Base-by-base conservation (phyloP, 1,140 invertebrate genomes). In the Heliconius nattereri region DNA sequence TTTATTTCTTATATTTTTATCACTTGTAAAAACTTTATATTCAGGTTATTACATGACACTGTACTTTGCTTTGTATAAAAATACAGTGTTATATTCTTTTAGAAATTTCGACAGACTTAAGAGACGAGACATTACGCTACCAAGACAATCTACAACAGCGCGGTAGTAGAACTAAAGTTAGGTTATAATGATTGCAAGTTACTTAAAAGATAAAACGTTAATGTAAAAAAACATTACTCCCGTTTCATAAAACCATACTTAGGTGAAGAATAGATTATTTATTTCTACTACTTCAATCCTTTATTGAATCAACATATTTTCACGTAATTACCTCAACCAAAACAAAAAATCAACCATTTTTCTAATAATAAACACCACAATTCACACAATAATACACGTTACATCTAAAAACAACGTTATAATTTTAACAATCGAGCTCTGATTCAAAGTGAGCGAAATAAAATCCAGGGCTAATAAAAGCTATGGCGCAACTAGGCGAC, bases 381-480 rank as follows among this genome's bases (percentile, higher is more conserved):
- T 57, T 9, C 20, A 57, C 54, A 66, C 23, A 1, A 66, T 29
- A 66, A 29, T 26, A 5, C 6, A 9, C 11, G 3, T 16, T 16
- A 45, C 0, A 45, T 13, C 13, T 45, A 45, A 40, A 37, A 66
- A 66, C 26, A 66, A 16, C 26, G 23, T 66, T 26, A 13, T 66
- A 29, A 45, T 66, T 66, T 66, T 66, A 26, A 72, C 71, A 76
- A 76, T 71, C 66, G 40, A 76, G 66, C 66, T 80, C 13, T 52
- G 49, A 80, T 74, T 80, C 45, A 81, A 72, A 79, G 79, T 83
- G 76, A 84, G 81, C 83, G 81, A 85, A 87, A 89, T 88, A 87
- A 88, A 90, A 86, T 79, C 81, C 78, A 84, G 54, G 77, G 85
- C 88, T 92, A 93, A 92, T 92, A 93, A 92, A 93, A 93, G 89